Conservation (phyloP, 2,797 vertebrate species). For the Eidolon dupreanum region DNA sequence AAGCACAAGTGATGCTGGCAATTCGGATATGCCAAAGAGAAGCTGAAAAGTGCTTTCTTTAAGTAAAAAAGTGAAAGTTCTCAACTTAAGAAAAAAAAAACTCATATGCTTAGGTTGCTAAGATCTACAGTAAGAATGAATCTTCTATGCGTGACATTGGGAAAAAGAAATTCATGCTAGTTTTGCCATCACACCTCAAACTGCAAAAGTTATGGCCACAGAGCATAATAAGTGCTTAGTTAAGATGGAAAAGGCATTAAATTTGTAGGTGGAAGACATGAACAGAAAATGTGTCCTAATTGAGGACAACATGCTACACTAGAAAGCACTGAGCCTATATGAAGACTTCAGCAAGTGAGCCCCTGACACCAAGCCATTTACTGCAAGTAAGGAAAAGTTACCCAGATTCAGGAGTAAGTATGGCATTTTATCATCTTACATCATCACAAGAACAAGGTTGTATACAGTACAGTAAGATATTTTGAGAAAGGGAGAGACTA, state of each 20-base stretch:
- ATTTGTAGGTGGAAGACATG: background rate
- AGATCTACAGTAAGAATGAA: background rate
- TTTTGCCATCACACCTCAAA: background rate
- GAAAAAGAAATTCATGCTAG: background rate
- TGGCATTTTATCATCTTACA: background rate
- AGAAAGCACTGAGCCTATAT: background rate
- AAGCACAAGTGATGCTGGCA: background rate
- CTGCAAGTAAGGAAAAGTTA: background rate
- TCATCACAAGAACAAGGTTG: too few species aligned
- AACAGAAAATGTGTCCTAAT: background rate
- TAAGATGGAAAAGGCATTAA: too few species aligned
- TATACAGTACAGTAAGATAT: too few species aligned
- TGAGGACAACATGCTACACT: background rate
- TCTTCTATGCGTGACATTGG: background rate
- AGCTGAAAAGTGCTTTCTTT: background rate
- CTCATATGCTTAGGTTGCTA: background rate
- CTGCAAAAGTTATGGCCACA: background rate
- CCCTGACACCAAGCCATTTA: background rate
- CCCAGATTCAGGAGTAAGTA: background rate
- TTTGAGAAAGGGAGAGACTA: background rate
- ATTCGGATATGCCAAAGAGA: background rate
- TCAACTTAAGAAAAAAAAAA: background rate
- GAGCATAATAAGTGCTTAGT: too few species aligned
- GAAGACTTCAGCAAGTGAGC: background rate
- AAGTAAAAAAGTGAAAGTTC: background rate